Percentiles rank a stretch among this genome's conserved stretches.
These are phyloP conservation scores for Triplophysa bombifrons DNA, from an alignment of 2,797 vertebrate genomes.

Conservation along the genomic window DNA sequence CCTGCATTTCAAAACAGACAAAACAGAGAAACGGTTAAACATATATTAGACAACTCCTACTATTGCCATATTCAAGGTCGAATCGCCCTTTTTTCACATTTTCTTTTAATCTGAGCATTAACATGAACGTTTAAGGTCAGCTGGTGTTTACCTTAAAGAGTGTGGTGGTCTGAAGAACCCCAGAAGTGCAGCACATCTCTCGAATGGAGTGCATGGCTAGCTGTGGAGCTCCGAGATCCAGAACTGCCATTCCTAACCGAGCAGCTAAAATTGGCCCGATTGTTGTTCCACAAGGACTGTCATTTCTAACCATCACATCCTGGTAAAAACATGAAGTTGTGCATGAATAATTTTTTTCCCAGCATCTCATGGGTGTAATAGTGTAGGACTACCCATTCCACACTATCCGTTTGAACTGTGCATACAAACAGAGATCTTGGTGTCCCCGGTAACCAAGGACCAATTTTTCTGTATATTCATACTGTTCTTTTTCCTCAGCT, in stretches of 20 bases:
- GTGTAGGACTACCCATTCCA: not conserved
- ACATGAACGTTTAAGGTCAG: too few relatives aligned
- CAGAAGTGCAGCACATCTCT: conserved; percentile 95
- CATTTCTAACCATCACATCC: conserved; percentile 97
- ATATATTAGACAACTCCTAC: not conserved
- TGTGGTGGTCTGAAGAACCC: conserved; percentile 87
- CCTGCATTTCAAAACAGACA: conserved; percentile 71
- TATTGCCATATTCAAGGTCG: not conserved
- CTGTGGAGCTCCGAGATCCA: conserved; percentile 91
- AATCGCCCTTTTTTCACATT: not conserved
- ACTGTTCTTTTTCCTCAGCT: not conserved
- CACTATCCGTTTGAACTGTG: not conserved
- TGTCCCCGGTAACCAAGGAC: not conserved
- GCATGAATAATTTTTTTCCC: not conserved
- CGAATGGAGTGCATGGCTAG: conserved; percentile 98
- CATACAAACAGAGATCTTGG: not conserved
- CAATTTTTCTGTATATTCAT: not conserved
- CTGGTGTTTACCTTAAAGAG: conserved; percentile 87
- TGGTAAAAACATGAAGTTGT: conserved; percentile 56
- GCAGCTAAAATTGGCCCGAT: conserved; percentile 94
- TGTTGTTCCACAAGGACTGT: conserved; percentile 89
- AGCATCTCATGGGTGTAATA: not conserved
- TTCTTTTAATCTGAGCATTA: not conserved
- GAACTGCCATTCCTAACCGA: conserved; percentile 88
- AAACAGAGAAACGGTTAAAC: not conserved